phyloP scores from a whole-genome alignment of 1,140 invertebrate genomes.

The Daktulosphaira vitifoliae region DNA sequence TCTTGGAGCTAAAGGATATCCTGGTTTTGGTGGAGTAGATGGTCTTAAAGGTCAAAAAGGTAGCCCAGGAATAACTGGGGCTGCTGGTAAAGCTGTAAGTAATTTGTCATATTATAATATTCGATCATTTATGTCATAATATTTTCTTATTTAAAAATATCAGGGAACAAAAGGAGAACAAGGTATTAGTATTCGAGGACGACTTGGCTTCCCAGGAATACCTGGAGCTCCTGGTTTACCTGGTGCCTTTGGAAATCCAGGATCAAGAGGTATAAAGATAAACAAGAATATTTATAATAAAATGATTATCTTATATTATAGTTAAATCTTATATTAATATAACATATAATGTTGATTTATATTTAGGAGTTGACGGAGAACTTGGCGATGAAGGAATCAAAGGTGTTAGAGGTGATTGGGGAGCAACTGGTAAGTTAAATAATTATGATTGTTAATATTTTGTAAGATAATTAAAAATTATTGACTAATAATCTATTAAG shows the following conservation, averaged over 20 bases:
- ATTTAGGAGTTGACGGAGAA: slow-evolving; percentile 30
- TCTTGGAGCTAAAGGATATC: slow-evolving; percentile 5
- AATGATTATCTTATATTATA: neutral
- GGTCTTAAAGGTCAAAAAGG: slow-evolving; percentile 31
- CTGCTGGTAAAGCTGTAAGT: slow-evolving; percentile 2
- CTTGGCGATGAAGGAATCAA: slow-evolving; percentile 33
- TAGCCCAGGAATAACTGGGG: slow-evolving; percentile 12
- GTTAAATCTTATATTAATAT: neutral
- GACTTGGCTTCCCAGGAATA: slow-evolving; percentile 39
- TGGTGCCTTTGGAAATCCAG: slow-evolving; percentile 40
- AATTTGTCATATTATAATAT: neutral
- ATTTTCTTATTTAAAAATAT: neutral
- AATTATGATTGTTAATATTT: slow-evolving; percentile 46
- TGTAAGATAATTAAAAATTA: slow-evolving; percentile 39
- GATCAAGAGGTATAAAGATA: slow-evolving; percentile 38
- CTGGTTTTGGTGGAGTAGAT: neutral
- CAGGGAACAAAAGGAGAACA: slow-evolving; percentile 31
- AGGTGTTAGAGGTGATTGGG: slow-evolving; percentile 60
- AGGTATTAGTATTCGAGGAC: slow-evolving; percentile 32
- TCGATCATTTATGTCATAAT: no score
- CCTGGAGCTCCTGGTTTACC: slow-evolving; percentile 40
- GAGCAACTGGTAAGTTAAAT: slow-evolving; percentile 48
- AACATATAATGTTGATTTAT: neutral
- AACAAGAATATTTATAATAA: slow-evolving; percentile 8
- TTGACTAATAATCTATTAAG: neutral